Conservation (phyloP, 2,888 invertebrate genomes). For the Drosophila robusta region DNA sequence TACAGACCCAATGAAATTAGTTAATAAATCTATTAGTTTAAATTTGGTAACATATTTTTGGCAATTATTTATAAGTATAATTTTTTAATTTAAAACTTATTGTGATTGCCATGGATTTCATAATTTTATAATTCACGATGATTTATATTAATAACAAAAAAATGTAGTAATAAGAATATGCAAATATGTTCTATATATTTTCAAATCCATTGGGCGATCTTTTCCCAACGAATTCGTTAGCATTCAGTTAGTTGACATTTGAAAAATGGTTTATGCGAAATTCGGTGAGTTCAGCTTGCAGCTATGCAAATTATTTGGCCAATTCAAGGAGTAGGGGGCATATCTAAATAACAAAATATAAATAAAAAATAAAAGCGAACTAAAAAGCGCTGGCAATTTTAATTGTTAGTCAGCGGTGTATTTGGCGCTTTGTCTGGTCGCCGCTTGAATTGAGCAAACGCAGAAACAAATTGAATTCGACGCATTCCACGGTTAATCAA, state of each 20-base stretch:
- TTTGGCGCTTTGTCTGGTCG: slow-evolving; percentile 40
- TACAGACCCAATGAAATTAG: too few relatives aligned
- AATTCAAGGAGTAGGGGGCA: background rate
- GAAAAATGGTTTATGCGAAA: slow-evolving; percentile 64
- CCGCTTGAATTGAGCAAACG: slow-evolving; percentile 41
- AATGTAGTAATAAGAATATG: too few relatives aligned
- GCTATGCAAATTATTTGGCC: slow-evolving; percentile 63
- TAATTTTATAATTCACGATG: too few relatives aligned
- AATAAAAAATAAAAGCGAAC: slow-evolving; percentile 12
- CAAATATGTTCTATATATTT: too few relatives aligned
- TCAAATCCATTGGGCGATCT: slow-evolving; percentile 1
- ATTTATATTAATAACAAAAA: too few relatives aligned
- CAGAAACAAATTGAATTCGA: slow-evolving; percentile 74
- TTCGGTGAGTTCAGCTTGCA: slow-evolving; percentile 40
- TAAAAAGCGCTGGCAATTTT: slow-evolving; percentile 56
- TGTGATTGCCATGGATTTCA: too few relatives aligned
- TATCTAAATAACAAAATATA: background rate
- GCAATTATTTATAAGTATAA: too few relatives aligned
- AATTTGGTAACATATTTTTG: too few relatives aligned
- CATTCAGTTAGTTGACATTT: slow-evolving; percentile 60
- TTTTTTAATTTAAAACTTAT: too few relatives aligned
- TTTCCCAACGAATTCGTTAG: slow-evolving; percentile 1
- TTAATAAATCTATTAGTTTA: too few relatives aligned
- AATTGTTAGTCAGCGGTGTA: slow-evolving; percentile 58
- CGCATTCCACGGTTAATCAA: slow-evolving; percentile 70